A percentile compares a stretch with the other conserved stretches of the same genome.
Evolutionary conservation across 2,797 vertebrate genomes (phyloP).

Genomic region (Fratercula arctica): DNA sequence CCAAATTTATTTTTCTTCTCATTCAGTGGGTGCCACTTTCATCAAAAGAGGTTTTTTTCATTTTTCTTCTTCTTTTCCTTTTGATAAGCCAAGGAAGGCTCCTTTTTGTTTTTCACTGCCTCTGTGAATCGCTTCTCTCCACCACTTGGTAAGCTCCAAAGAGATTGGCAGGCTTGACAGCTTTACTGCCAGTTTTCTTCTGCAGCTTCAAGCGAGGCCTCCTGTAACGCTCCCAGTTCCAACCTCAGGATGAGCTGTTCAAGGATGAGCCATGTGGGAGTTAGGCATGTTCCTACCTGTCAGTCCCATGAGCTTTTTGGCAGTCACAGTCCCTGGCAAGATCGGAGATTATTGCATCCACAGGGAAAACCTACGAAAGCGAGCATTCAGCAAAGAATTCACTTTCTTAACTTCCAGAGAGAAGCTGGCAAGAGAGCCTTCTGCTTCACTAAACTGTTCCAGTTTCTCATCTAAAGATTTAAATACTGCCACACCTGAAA

Average conservation of each 20-base stretch:
- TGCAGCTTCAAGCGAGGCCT: neutral
- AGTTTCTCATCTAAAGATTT: conserved; percentile 6
- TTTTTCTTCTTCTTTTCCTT: conserved; percentile 22
- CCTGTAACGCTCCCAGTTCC: neutral
- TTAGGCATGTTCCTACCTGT: neutral
- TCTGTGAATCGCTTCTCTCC: neutral
- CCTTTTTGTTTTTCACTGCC: neutral
- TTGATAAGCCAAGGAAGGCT: neutral
- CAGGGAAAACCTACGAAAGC: neutral
- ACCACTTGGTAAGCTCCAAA: conserved; percentile 5
- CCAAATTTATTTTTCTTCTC: neutral
- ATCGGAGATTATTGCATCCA: neutral
- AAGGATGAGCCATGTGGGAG: neutral
- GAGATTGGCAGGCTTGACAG: neutral
- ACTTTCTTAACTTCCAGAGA: conserved; percentile 10
- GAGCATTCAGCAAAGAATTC: conserved; percentile 6
- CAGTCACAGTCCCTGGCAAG: neutral
- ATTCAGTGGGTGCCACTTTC: neutral
- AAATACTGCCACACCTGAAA: conserved; percentile 25
- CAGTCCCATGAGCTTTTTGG: conserved; percentile 1
- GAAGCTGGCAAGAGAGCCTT: neutral
- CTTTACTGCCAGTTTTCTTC: conserved; percentile 47
- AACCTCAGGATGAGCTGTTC: neutral
- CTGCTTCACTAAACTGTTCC: neutral
- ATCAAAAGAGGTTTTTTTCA: neutral